Conservation (phyloP, 2,888 invertebrate genomes). For the Xylocampa areola region DNA sequence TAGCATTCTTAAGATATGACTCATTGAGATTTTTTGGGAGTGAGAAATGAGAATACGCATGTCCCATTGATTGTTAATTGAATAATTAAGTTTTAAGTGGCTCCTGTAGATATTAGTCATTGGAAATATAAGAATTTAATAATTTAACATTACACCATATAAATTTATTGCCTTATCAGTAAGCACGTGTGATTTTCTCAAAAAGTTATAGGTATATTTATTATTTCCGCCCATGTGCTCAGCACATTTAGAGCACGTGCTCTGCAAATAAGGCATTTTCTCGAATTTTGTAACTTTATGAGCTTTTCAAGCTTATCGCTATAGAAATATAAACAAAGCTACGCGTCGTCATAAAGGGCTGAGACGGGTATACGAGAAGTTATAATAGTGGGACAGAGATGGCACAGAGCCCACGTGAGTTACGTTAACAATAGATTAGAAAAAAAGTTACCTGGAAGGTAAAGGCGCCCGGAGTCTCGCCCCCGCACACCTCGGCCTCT, state of each 20-base stretch:
- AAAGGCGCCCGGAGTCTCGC: conserved; percentile 72
- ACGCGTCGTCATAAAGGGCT: conserved; percentile 60
- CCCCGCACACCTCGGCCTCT: conserved; percentile 69
- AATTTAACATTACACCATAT: not conserved
- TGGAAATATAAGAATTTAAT: too few relatives aligned
- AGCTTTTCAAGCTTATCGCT: conserved; percentile 70
- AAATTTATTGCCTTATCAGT: too few relatives aligned
- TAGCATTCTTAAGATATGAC: conserved; percentile 48
- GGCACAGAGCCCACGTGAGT: conserved; percentile 81
- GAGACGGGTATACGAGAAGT: conserved; percentile 63
- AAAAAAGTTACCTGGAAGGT: conserved; percentile 87
- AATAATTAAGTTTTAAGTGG: not conserved
- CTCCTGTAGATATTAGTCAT: not conserved
- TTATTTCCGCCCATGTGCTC: conserved; percentile 59
- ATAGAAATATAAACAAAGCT: conserved; percentile 85
- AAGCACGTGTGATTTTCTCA: conserved; percentile 21
- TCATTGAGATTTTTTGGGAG: conserved; percentile 37
- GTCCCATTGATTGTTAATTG: not conserved
- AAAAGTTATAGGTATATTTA: conserved; percentile 14
- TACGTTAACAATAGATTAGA: conserved; percentile 86
- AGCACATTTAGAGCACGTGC: conserved; percentile 73
- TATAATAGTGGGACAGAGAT: conserved; percentile 71
- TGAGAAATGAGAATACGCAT: conserved; percentile 11
- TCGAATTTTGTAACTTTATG: conserved; percentile 69
- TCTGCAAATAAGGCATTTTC: conserved; percentile 59